Conservation (phyloP, 2,113 vertebrate species). For the Vidua macroura region DNA sequence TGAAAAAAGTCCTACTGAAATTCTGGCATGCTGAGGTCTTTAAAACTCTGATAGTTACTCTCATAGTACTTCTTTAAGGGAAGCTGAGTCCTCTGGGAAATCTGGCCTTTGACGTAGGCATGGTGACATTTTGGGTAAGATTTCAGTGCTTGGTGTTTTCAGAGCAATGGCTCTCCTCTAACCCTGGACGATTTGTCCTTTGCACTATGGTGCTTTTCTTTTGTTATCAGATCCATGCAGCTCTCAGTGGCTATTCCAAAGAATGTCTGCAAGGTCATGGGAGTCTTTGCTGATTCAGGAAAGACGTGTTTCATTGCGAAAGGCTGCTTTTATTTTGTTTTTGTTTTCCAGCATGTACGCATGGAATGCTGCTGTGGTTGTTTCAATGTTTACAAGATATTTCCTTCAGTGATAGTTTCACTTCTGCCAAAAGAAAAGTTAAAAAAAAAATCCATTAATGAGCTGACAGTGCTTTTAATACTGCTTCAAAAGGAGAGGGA, state of each 20-base stretch:
- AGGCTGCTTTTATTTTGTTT: constrained; percentile 65
- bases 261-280: constrained; percentile 56
- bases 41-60: not conserved
- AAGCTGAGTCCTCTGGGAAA: not conserved
- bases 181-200: not conserved
- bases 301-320: constrained; percentile 59
- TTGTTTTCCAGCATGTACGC: constrained; percentile 51
- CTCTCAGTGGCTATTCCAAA: constrained; percentile 33
- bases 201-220: constrained; percentile 13
- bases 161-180: not conserved
- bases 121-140: not conserved
- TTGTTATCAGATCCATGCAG: constrained; percentile 31
- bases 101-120: not conserved
- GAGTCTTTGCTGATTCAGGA: constrained; percentile 67
- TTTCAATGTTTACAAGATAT: constrained; percentile 71
- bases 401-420: constrained; percentile 68
- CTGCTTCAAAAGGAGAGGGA: constrained; percentile 52
- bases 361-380: constrained; percentile 71
- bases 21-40: not conserved
- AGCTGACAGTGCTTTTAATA: constrained; percentile 67
- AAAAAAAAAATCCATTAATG: constrained; percentile 65
- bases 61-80: not conserved
- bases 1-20: not conserved
- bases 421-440: constrained; percentile 57
- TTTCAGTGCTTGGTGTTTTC: constrained; percentile 11